These are phyloP conservation scores for Pleuronectes platessa DNA, from an alignment of 2,113 vertebrate species.

Conservation along the genomic window DNA sequence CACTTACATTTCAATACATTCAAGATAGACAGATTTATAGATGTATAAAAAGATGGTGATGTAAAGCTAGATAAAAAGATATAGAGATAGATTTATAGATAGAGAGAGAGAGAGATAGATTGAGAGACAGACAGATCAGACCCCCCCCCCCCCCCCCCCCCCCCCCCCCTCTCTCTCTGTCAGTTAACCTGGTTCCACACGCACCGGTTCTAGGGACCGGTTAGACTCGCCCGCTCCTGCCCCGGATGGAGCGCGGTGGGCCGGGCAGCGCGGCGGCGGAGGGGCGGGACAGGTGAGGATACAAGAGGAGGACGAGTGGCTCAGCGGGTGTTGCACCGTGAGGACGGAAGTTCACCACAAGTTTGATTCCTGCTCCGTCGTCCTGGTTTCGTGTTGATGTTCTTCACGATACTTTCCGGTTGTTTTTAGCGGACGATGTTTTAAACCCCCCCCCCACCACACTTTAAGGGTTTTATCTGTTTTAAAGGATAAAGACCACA, in stretches of 20 bases:
- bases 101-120: too few relatives aligned
- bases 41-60: too few relatives aligned
- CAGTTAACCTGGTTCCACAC: neutral
- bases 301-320: neutral
- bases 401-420: neutral
- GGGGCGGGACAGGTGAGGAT: constrained; percentile 3
- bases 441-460: too few relatives aligned
- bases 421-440: neutral
- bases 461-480: too few relatives aligned
- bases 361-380: neutral
- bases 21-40: too few relatives aligned
- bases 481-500: too few relatives aligned
- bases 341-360: neutral
- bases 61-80: too few relatives aligned
- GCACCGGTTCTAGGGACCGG: neutral
- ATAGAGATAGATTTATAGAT: too few relatives aligned
- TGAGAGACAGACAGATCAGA: too few relatives aligned
- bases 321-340: neutral
- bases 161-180: too few relatives aligned
- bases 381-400: neutral
- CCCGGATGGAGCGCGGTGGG: neutral
- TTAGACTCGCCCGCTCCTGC: neutral
- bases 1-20: too few relatives aligned
- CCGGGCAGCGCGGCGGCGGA: neutral
- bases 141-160: too few relatives aligned